These are phyloP conservation scores for Neolamprologus devosi DNA, from an alignment of 2,113 vertebrate genomes.

Conservation along the genomic window DNA sequence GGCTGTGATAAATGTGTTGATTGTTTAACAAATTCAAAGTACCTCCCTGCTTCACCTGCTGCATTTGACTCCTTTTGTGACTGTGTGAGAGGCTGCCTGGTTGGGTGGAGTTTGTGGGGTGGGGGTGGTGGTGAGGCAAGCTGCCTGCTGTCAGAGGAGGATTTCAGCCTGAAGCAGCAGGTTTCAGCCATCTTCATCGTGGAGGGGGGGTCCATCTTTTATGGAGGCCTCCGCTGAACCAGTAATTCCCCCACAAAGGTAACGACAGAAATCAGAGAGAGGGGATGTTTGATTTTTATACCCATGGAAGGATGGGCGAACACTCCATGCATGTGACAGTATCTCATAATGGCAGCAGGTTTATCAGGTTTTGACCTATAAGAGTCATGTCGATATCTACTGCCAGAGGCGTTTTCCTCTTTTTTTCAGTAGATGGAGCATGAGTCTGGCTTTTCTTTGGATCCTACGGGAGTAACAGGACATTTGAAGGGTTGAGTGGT, in stretches of 20 bases:
- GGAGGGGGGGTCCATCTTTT: constrained; percentile 80
- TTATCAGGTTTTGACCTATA: background rate
- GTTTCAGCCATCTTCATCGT: constrained; percentile 76
- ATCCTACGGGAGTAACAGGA: background rate
- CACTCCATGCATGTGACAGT: background rate
- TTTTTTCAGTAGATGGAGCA: background rate
- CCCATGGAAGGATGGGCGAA: background rate
- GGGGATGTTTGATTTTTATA: background rate
- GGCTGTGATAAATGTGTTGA: background rate
- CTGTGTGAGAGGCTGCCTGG: constrained; percentile 76
- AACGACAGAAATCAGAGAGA: constrained; percentile 55
- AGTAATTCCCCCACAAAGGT: constrained; percentile 78
- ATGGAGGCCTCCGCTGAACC: constrained; percentile 80
- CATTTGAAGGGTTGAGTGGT: background rate
- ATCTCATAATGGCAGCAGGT: background rate
- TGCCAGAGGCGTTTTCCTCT: background rate
- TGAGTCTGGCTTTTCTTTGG: background rate
- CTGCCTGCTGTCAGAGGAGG: constrained; percentile 77
- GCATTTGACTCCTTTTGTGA: constrained; percentile 55
- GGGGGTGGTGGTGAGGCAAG: constrained; percentile 70
- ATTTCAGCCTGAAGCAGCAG: constrained; percentile 80
- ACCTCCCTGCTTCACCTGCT: background rate
- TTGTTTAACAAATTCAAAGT: background rate
- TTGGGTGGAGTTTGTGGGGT: constrained; percentile 76
- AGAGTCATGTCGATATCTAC: background rate